Evolutionary conservation across 2,797 vertebrate species (phyloP), one percentile per base, ranked within the genome.

Genomic region (Molossus molossus): DNA sequence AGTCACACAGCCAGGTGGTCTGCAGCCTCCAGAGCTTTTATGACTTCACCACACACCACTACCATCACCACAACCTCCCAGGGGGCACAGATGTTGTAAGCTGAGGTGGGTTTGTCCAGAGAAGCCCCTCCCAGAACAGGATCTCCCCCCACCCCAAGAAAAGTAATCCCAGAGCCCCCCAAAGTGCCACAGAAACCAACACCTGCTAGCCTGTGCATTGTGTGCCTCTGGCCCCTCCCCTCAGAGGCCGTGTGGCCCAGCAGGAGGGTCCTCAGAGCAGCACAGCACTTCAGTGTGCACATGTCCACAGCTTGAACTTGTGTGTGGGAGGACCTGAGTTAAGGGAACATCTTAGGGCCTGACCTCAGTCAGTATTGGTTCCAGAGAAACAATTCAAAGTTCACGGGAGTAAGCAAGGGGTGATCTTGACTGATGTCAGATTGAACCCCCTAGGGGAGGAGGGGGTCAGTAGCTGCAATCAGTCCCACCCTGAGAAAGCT

Each of bases 221-320:
- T 1, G 9, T 8, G 27, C 53, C 40, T 23, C 21, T 0, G 0
- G 21, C 21, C 50, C 9, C 62, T 62, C 13, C 48, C n/a, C 17
- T 64, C 13, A 5, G 15, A 23, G 17, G 62, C 25, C 18, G 10
- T 29, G 48, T 5, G 33, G 50, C 53, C 53, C 37, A 6, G 50
- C 40, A 53, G 23, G 8, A 29, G 76, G 48, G 13, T n/a, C 13
- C 25, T 15, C 3, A 2, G 57, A 55, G 50, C 25, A 33, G 21
- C 33, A 1, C 23, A 58, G 33, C 23, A 6, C 2, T 0, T n/a
- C 18, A 13, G 12, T 12, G 9, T 18, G 11, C 14, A 2, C 20
- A 10, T 25, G 27, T n/a, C 33, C 14, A 17, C 21, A 57, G 50
- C 58, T 55, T 37, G n/a, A 33, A 64, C n/a, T n/a, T 27, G 27